These are phyloP conservation scores for Chlorops oryzae DNA, from an alignment of 1,140 invertebrate genomes.

Conservation along the genomic window DNA sequence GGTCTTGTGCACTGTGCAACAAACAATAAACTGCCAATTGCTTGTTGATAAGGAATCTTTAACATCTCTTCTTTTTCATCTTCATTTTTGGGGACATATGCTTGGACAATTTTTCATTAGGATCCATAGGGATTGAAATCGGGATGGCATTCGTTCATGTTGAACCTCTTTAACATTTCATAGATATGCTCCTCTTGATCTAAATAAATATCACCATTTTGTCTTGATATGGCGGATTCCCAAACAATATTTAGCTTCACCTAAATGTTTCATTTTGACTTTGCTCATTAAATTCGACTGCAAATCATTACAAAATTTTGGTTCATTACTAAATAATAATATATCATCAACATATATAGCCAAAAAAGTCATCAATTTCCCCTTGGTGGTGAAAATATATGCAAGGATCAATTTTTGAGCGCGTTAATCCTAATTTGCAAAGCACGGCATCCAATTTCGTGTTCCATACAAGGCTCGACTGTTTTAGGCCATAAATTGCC, in stretches of 20 bases:
- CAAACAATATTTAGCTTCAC: not conserved
- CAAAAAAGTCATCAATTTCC: slow-evolving; percentile 14
- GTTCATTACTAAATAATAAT: slow-evolving; percentile 1
- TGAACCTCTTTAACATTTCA: not conserved
- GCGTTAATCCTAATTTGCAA: slow-evolving; percentile 12
- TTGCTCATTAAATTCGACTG: not conserved
- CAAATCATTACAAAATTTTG: not conserved
- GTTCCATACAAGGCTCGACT: slow-evolving; percentile 29
- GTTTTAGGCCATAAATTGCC: slow-evolving; percentile 32
- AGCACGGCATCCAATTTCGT: slow-evolving; percentile 19
- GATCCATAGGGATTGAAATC: slow-evolving; percentile 7
- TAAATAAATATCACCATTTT: not conserved
- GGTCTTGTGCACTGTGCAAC: slow-evolving; percentile 35
- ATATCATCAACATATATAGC: slow-evolving; percentile 14
- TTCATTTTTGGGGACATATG: too few species aligned
- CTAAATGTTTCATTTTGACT: slow-evolving; percentile 12
- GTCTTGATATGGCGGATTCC: slow-evolving; percentile 8
- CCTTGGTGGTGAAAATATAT: slow-evolving; percentile 8
- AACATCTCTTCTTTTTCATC: slow-evolving; percentile 1
- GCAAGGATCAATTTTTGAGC: slow-evolving; percentile 17
- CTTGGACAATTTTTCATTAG: not conserved
- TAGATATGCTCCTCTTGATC: not conserved
- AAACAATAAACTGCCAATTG: slow-evolving; percentile 41
- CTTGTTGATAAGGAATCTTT: slow-evolving; percentile 19
- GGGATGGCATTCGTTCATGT: slow-evolving; percentile 9